Percentiles rank a stretch among this genome's conserved stretches.
phyloP scores from a whole-genome alignment of 2,888 invertebrate species.

The Phania funesta region DNA sequence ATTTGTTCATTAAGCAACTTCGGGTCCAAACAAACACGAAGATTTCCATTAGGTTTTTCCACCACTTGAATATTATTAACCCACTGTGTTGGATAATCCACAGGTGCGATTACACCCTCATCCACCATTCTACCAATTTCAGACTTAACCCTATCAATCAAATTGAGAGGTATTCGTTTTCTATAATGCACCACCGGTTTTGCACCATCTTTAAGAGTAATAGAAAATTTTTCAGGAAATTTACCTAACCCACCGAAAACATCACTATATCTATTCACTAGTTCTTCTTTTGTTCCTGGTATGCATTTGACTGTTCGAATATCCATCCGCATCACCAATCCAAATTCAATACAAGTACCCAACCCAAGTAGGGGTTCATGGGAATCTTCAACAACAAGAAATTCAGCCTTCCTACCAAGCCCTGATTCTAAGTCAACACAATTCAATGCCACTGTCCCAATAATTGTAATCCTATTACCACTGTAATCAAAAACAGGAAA shows the following conservation, averaged over 20 bases:
- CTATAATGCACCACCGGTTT: conserved; percentile 58
- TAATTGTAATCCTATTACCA: conserved; percentile 54
- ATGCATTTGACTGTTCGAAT: not conserved
- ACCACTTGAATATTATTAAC: conserved; percentile 67
- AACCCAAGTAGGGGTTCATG: conserved; percentile 23
- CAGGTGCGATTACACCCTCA: not conserved
- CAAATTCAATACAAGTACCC: conserved; percentile 1
- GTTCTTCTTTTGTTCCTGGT: not conserved
- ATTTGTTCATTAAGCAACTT: conserved; percentile 69
- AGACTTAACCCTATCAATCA: not conserved
- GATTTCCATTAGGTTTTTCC: conserved; percentile 66
- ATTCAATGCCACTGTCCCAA: conserved; percentile 19
- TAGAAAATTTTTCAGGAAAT: not conserved
- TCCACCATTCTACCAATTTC: not conserved
- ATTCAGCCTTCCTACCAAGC: not conserved
- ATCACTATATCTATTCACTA: conserved; percentile 1
- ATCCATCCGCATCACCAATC: conserved; percentile 3
- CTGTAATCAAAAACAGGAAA: conserved; percentile 59
- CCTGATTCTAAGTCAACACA: conserved; percentile 9
- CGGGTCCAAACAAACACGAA: conserved; percentile 68
- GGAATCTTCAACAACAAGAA: conserved; percentile 17
- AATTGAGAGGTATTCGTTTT: conserved; percentile 62
- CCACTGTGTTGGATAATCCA: conserved; percentile 58
- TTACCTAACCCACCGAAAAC: conserved; percentile 25
- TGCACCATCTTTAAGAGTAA: not conserved